phyloP scores from a whole-genome alignment of 2,797 vertebrate species.

The Paedocypris micromegethes region DNA sequence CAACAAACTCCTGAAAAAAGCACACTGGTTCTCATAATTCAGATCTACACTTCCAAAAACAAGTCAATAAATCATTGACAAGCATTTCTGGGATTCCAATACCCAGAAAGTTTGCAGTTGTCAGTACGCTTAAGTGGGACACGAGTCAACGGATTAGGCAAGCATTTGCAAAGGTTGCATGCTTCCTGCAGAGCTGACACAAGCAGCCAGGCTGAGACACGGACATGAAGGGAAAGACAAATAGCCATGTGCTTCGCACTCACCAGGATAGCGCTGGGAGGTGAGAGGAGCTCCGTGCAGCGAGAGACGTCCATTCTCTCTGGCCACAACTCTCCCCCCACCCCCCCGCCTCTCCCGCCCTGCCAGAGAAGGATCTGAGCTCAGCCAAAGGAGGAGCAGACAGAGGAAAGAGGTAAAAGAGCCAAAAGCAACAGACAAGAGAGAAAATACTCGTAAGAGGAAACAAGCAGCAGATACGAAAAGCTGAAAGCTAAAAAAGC shows the following conservation, averaged over 20 bases:
- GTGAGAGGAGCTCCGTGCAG: constrained; percentile 77
- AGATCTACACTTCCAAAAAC: not conserved
- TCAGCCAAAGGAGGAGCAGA: constrained; percentile 64
- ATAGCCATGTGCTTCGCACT: constrained; percentile 66
- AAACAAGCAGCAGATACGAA: constrained; percentile 66
- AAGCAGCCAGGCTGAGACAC: not conserved
- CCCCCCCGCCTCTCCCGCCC: constrained; percentile 78
- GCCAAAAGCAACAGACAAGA: constrained; percentile 55
- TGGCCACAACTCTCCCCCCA: constrained; percentile 72
- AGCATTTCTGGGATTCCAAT: not conserved
- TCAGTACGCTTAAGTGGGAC: not conserved
- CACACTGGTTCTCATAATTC: no score
- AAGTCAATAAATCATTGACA: not conserved
- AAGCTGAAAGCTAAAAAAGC: constrained; percentile 51
- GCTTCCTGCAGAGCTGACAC: not conserved
- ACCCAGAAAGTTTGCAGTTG: not conserved
- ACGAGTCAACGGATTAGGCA: not conserved
- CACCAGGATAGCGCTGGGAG: constrained; percentile 79
- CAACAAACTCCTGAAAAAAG: not conserved
- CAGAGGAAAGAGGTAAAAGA: constrained; percentile 58
- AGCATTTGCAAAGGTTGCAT: not conserved
- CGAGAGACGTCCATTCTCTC: constrained; percentile 77
- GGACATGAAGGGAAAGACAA: constrained; percentile 48
- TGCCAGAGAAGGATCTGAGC: constrained; percentile 78
- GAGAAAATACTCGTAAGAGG: constrained; percentile 18